Evolutionary conservation across 2,113 vertebrate genomes (phyloP).

Genomic region (Vulpes vulpes): DNA sequence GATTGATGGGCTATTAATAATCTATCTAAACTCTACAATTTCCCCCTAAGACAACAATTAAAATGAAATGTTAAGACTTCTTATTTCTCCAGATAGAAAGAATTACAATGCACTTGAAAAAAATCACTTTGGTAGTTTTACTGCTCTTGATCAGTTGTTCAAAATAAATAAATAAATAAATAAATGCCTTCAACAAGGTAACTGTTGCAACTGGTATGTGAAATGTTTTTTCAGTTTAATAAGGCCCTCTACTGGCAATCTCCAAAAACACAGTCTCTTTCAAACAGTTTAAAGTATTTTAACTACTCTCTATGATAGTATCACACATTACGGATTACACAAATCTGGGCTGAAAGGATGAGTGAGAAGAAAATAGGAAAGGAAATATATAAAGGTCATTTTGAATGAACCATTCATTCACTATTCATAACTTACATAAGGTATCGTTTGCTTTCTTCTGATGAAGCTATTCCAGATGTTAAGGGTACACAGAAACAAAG

Average conservation of each 20-base stretch:
- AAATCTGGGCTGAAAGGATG: conserved; percentile 21
- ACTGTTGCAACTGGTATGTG: not conserved
- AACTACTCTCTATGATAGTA: conserved; percentile 40
- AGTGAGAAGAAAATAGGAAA: conserved; percentile 31
- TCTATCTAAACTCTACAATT: conserved; percentile 43
- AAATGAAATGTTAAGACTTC: conserved; percentile 50
- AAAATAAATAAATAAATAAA: not conserved
- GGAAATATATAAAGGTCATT: conserved; percentile 19
- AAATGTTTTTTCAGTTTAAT: conserved; percentile 86
- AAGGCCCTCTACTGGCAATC: conserved; percentile 89
- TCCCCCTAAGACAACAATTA: conserved; percentile 10
- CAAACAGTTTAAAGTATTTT: conserved; percentile 27
- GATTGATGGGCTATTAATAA: conserved; percentile 22
- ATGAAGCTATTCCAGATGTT: conserved; percentile 59
- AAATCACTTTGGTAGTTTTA: not conserved
- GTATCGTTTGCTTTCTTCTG: conserved; percentile 50
- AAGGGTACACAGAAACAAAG: conserved; percentile 6
- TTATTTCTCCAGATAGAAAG: not conserved
- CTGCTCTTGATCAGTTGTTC: not conserved
- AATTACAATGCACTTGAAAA: conserved; percentile 35
- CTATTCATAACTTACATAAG: not conserved
- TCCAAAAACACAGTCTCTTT: conserved; percentile 60
- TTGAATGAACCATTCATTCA: conserved; percentile 25
- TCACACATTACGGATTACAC: not conserved
- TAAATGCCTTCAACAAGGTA: not conserved